Evolutionary conservation across 2,888 invertebrate species (phyloP), one percentile per base, ranked within the genome.

Genomic region (Andrena flavipes): DNA sequence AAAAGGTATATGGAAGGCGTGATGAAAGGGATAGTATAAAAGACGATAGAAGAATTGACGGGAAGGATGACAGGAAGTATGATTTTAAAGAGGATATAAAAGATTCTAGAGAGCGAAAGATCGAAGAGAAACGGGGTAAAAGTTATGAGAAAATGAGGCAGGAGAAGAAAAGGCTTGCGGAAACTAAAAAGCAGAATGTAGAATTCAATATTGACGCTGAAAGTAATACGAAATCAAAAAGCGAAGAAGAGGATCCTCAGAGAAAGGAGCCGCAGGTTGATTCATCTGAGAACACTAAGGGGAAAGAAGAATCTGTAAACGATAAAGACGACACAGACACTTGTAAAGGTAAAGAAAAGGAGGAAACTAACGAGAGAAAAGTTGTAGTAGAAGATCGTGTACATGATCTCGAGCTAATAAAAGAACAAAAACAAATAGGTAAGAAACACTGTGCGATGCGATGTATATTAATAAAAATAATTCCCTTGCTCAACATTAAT

Each of bases 41-140:
- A 59, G 95, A 94, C 81, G 95, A 95, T n/a, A 87, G 79, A 26
- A 89, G 85, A 51, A 83, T 73, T 56, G 88, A 90, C 62, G 42
- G 81, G 1, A 91, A 95, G 93, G 91, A 95, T 82, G 95, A 95
- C 23, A 94, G 94, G 16, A 94, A 94, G 60, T 84, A 80, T 33
- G 91, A 92, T 8, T 75, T 87, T 29, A 91, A 90, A 35, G 92
- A 93, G 16, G 92, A 92, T 7, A 69, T 74, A 16, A 84, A 82
- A 35, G 89, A 84, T 20, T 79, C 78, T 26, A 91, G 86, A 75
- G 93, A 93, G 35, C 87, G 89, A 63, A 93, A 92, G 73, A 89
- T 93, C 74, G 94, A 95, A 63, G 93, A 93, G 35, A 94, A 94
- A 85, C 94, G 94, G 54, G 94, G 94, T 42, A 92, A 93, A 73